Conservation (phyloP, 92 coral and sea anemone species). For the Porites divaricata region DNA sequence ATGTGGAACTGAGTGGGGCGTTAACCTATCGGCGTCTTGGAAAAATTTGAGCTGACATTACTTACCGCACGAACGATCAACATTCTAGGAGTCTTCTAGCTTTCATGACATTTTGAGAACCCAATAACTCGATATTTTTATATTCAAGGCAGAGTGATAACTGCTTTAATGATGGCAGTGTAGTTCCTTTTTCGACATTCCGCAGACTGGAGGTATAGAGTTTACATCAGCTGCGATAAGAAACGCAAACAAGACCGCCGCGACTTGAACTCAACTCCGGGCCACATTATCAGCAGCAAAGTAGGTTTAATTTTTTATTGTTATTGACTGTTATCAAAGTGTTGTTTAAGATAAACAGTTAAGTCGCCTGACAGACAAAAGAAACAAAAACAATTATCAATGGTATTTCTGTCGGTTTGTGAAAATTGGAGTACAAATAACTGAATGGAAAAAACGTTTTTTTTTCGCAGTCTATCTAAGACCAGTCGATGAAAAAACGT, state of each 20-base stretch:
- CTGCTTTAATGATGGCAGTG: slow-evolving; percentile 26
- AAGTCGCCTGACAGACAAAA: too few relatives aligned
- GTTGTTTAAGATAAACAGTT: too few relatives aligned
- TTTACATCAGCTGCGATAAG: slow-evolving; percentile 5
- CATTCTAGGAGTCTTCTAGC: neutral
- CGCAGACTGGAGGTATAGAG: neutral
- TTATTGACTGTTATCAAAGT: too few relatives aligned
- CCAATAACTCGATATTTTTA: neutral
- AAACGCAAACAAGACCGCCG: neutral
- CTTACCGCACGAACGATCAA: neutral
- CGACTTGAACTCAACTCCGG: neutral
- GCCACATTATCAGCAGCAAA: too few relatives aligned
- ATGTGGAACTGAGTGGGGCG: neutral
- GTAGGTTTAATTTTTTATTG: too few relatives aligned
- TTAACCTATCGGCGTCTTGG: neutral
- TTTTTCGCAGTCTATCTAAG: too few relatives aligned
- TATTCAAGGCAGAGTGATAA: neutral
- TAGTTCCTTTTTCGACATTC: slow-evolving; percentile 21
- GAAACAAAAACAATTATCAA: too few relatives aligned
- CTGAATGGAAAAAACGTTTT: too few relatives aligned
- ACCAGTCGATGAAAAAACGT: too few relatives aligned
- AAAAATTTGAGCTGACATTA: neutral
- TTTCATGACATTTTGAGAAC: neutral
- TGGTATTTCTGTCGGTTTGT: too few relatives aligned
- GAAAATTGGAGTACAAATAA: too few relatives aligned